These are phyloP conservation scores for Gadopsis bispinosus DNA, from an alignment of 2,797 vertebrate species.

Conservation along the genomic window DNA sequence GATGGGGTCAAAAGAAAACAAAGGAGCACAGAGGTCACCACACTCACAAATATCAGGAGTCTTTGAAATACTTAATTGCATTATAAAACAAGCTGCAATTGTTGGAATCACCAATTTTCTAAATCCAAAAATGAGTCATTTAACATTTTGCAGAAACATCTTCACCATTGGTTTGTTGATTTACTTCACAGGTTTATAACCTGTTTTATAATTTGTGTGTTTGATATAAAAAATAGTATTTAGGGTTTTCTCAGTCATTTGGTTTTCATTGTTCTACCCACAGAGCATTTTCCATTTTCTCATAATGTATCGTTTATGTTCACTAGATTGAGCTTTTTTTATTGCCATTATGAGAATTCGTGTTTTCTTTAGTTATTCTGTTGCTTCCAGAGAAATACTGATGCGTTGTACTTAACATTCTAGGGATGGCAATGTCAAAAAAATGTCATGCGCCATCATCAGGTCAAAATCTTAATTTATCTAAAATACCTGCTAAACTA, in stretches of 20 bases:
- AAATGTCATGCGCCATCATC: background rate
- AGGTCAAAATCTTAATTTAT: background rate
- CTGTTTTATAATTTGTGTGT: background rate
- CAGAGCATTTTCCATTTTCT: background rate
- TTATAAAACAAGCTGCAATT: slow-evolving; percentile 4
- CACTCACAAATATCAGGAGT: slow-evolving; percentile 50
- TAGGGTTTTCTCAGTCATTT: background rate
- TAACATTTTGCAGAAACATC: background rate
- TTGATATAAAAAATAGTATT: background rate
- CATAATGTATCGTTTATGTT: background rate
- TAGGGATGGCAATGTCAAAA: background rate
- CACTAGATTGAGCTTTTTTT: background rate
- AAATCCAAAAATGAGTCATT: slow-evolving; percentile 15
- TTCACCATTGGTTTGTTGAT: background rate
- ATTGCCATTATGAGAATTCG: background rate
- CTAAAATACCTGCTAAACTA: background rate
- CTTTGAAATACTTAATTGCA: slow-evolving; percentile 62
- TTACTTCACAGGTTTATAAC: background rate
- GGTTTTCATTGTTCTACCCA: background rate
- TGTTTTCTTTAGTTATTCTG: background rate
- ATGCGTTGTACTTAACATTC: background rate
- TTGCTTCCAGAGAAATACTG: background rate
- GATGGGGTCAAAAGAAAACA: slow-evolving; percentile 66
- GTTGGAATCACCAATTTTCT: slow-evolving; percentile 12
- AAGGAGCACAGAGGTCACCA: slow-evolving; percentile 58